phyloP scores from a whole-genome alignment of 2,797 vertebrate species.

The Sciurus vulgaris region DNA sequence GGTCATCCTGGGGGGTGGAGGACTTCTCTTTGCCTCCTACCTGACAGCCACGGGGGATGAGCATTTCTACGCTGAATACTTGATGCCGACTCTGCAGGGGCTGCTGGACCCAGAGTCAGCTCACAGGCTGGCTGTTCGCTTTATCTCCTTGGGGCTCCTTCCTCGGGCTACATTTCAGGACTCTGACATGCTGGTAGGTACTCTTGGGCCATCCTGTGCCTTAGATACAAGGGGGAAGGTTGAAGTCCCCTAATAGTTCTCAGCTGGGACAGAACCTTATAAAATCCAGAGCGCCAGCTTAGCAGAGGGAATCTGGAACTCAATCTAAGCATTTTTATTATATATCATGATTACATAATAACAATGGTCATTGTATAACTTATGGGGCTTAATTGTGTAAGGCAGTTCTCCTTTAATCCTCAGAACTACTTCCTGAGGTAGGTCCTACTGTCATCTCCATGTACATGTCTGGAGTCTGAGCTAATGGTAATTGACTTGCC shows the following conservation, averaged over 20 bases:
- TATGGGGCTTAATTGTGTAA: not conserved
- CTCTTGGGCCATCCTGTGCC: not conserved
- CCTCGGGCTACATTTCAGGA: slow-evolving; percentile 89
- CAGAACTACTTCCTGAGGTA: not conserved
- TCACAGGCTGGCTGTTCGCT: slow-evolving; percentile 91
- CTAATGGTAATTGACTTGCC: not conserved
- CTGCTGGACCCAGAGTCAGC: slow-evolving; percentile 92
- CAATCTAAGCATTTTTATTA: not conserved
- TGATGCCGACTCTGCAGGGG: slow-evolving; percentile 93
- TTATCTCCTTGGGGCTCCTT: slow-evolving; percentile 90
- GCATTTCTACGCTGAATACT: slow-evolving; percentile 90
- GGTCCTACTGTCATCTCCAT: not conserved
- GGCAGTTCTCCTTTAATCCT: not conserved
- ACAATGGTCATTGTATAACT: not conserved
- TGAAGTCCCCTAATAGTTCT: not conserved
- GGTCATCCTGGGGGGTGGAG: slow-evolving; percentile 92
- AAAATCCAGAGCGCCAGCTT: not conserved
- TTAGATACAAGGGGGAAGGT: not conserved
- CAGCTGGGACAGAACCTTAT: not conserved
- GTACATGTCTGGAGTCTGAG: not conserved
- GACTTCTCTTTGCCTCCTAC: slow-evolving; percentile 92
- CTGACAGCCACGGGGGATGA: slow-evolving; percentile 93
- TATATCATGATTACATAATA: not conserved
- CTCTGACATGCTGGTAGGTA: slow-evolving; percentile 91
- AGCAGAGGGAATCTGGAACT: not conserved